Evolutionary conservation across 2,113 vertebrate species (phyloP).

Genomic region (Callionymus lyra): DNA sequence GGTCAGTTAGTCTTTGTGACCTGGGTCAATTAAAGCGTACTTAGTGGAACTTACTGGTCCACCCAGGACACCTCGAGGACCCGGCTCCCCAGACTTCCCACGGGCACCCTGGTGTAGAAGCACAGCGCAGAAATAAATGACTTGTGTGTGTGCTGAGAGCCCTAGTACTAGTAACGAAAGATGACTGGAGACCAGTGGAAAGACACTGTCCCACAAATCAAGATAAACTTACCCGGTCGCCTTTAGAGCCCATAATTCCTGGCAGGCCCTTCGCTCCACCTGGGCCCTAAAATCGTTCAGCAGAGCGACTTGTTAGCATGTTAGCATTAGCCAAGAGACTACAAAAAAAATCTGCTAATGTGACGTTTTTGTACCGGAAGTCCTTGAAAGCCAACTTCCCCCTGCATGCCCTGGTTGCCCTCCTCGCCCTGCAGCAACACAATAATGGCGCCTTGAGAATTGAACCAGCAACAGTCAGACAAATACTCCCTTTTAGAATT

Average conservation of each 20-base stretch:
- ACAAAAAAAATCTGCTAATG: not conserved
- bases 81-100: constrained; percentile 74
- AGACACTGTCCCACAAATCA: too few species aligned
- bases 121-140: too few species aligned
- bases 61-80: constrained; percentile 78
- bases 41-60: constrained; percentile 68
- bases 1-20: too few species aligned
- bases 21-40: too few species aligned
- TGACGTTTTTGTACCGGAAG: constrained; percentile 82
- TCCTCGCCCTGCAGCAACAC: constrained; percentile 77
- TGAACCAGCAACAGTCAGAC: not conserved
- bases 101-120: constrained; percentile 76
- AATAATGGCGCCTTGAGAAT: not conserved
- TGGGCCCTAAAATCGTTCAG: constrained; percentile 73
- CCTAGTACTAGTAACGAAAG: too few species aligned
- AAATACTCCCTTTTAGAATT: too few species aligned
- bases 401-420: constrained; percentile 77
- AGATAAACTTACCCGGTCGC: constrained; percentile 78
- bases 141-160: too few species aligned
- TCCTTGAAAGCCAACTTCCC: constrained; percentile 84
- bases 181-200: too few species aligned
- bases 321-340: not conserved
- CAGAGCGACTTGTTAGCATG: constrained; percentile 9
- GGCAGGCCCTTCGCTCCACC: constrained; percentile 79
- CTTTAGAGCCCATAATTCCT: constrained; percentile 80